phyloP scores from a whole-genome alignment of 1,140 invertebrate genomes.

The Sweltsa coloradensis region DNA sequence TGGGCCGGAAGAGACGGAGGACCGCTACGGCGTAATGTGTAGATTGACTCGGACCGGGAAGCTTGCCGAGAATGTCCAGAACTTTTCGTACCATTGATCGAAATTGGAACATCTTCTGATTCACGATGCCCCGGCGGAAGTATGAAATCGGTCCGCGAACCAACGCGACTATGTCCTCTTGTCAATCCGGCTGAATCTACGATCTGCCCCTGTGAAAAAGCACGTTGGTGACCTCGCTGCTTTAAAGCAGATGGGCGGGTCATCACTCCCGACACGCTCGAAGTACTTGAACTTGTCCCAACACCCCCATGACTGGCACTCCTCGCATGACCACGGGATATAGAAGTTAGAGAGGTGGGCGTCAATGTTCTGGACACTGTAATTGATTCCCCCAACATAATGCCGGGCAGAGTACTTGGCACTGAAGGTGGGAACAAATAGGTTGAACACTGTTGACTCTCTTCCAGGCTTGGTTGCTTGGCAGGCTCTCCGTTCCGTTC shows the following conservation, averaged over 20 bases:
- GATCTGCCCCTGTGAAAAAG: slow-evolving; percentile 76
- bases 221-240: slow-evolving; percentile 64
- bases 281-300: slow-evolving; percentile 31
- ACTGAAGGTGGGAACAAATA: slow-evolving; percentile 6
- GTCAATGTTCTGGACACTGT: not conserved
- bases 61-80: slow-evolving; percentile 44
- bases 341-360: not conserved
- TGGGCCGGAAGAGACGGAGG: slow-evolving; percentile 54
- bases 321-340: slow-evolving; percentile 44
- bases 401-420: not conserved
- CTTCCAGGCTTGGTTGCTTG: not conserved
- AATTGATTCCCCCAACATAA: not conserved
- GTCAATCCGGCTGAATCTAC: slow-evolving; percentile 36
- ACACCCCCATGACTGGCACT: slow-evolving; percentile 70
- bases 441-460: slow-evolving; percentile 7
- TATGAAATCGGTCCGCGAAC: slow-evolving; percentile 77
- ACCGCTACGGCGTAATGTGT: slow-evolving; percentile 63
- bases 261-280: slow-evolving; percentile 24
- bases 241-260: slow-evolving; percentile 49
- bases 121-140: slow-evolving; percentile 58
- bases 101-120: too few relatives aligned
- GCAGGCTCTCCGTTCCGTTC: slow-evolving; percentile 6
- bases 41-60: slow-evolving; percentile 71
- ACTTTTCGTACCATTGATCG: slow-evolving; percentile 35
- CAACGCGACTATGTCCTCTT: slow-evolving; percentile 59